A percentile compares a stretch with the other conserved stretches of the same genome.
Evolutionary conservation across 30 jellyfish, hydroid and myxozoan genomes (phyloP).

Genomic region (Mastigias papua): DNA sequence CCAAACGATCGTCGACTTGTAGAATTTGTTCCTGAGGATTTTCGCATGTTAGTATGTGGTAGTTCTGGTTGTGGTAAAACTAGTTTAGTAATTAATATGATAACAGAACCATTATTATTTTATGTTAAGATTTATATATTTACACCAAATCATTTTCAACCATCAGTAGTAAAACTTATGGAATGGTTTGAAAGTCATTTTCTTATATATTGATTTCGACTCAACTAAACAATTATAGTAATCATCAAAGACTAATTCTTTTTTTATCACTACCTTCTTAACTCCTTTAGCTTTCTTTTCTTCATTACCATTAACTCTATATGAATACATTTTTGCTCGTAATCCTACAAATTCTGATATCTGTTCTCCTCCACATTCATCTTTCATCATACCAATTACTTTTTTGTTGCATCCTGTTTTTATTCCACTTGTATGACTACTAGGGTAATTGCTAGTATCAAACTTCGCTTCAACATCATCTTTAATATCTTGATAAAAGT

Average conservation of each 20-base stretch:
- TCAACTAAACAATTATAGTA: background rate
- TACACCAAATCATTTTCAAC: no score
- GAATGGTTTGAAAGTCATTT: no score
- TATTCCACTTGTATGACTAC: background rate
- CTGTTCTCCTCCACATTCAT: slow-evolving; percentile 45
- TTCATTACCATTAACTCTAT: background rate
- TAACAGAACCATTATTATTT: no score
- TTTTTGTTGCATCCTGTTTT: slow-evolving; percentile 40
- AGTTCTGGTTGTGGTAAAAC: no score
- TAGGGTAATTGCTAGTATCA: slow-evolving; percentile 48
- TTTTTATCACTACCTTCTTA: background rate
- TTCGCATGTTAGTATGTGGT: no score
- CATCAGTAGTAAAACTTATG: no score
- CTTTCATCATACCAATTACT: slow-evolving; percentile 62
- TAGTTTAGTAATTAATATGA: no score
- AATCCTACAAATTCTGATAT: slow-evolving; percentile 66
- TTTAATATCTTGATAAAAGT: slow-evolving; percentile 45
- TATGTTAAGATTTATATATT: no score
- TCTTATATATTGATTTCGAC: background rate
- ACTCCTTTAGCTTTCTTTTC: background rate
- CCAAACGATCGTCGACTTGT: no score
- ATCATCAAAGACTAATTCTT: background rate
- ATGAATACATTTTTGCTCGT: slow-evolving; percentile 62
- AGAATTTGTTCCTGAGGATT: no score
- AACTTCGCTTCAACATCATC: slow-evolving; percentile 15